These are phyloP conservation scores for Symphodus melops DNA, from an alignment of 2,113 vertebrate genomes.

Conservation along the genomic window DNA sequence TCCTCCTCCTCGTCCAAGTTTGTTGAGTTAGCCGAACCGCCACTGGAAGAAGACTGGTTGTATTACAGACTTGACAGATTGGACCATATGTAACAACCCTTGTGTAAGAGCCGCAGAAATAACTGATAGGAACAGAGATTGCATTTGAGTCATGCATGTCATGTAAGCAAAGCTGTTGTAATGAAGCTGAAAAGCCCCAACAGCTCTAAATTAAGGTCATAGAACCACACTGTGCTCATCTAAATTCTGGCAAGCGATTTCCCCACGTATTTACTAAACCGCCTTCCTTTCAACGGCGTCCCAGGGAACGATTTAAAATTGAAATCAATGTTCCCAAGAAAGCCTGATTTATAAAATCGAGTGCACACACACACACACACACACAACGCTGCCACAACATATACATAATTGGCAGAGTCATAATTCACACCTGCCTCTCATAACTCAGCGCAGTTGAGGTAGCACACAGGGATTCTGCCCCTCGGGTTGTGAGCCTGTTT, in stretches of 20 bases:
- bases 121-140: not conserved
- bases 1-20: not conserved
- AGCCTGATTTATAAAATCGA: constrained; percentile 32
- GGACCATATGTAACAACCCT: too few relatives aligned
- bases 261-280: constrained; percentile 16
- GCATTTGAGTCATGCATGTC: not conserved
- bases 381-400: not conserved
- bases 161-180: constrained; percentile 18
- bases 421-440: constrained; percentile 43
- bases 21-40: too few relatives aligned
- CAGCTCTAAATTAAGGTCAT: constrained; percentile 28
- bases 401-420: constrained; percentile 38
- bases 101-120: too few relatives aligned
- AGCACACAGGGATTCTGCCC: constrained; percentile 24
- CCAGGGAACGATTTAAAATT: constrained; percentile 41
- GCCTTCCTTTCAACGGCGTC: constrained; percentile 34
- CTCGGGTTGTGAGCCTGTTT: constrained; percentile 27
- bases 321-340: constrained; percentile 45
- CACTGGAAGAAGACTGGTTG: too few relatives aligned
- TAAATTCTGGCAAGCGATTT: constrained; percentile 24
- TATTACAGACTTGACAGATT: too few relatives aligned
- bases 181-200: constrained; percentile 32
- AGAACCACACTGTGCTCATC: constrained; percentile 4
- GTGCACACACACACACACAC: not conserved
- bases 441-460: constrained; percentile 33